Percentiles rank a stretch among this genome's conserved stretches.
Conservation (phyloP, 2,888 invertebrate genomes). For the Plebejus melissa region DNA sequence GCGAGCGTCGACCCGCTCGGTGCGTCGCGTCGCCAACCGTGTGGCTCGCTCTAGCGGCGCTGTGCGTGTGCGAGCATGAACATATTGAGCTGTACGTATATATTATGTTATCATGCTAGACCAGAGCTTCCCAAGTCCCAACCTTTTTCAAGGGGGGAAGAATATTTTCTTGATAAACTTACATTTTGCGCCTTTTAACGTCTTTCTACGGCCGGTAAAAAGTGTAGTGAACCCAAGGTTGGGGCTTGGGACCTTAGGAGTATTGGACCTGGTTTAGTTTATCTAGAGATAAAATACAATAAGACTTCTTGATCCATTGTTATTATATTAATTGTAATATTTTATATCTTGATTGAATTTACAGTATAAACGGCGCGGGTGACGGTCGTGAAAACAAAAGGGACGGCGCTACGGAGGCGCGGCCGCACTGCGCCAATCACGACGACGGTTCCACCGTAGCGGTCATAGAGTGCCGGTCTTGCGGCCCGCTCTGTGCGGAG, state of each 20-base stretch:
- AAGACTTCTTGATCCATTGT: too few species aligned
- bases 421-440: constrained; percentile 96
- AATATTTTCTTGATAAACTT: too few species aligned
- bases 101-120: background rate
- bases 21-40: constrained; percentile 91
- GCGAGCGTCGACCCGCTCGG: constrained; percentile 84
- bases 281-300: too few species aligned
- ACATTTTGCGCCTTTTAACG: too few species aligned
- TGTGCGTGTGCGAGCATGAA: constrained; percentile 94
- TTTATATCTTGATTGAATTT: background rate
- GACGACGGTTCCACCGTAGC: constrained; percentile 96
- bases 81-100: constrained; percentile 84
- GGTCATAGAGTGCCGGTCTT: constrained; percentile 93
- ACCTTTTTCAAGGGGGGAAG: too few species aligned
- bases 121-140: too few species aligned
- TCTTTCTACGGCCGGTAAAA: too few species aligned
- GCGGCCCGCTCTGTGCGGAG: constrained; percentile 96
- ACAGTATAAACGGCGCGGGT: constrained; percentile 47
- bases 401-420: constrained; percentile 57
- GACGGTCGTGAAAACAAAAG: constrained; percentile 49
- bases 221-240: too few species aligned
- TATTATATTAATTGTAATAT: too few species aligned
- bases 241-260: too few species aligned
- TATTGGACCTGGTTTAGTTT: too few species aligned
- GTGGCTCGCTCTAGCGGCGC: constrained; percentile 95